A percentile compares a stretch with the other conserved stretches of the same genome.
phyloP scores from a whole-genome alignment of 2,113 vertebrate species.

The Syngnathus scovelli region DNA sequence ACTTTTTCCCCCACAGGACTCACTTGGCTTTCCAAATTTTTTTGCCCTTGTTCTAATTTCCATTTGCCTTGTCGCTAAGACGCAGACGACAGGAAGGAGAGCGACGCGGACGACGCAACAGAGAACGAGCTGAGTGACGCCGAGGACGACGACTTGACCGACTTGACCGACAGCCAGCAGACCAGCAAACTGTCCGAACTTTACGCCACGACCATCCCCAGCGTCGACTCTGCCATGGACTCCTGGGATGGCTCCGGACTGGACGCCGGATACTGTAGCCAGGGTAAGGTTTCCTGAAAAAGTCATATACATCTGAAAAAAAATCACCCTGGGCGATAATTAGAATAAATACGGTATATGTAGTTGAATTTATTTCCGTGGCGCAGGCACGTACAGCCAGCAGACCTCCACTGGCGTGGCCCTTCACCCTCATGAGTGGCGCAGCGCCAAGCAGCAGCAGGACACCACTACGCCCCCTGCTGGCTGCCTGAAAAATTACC shows the following conservation, averaged over 20 bases:
- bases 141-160: conserved; percentile 79
- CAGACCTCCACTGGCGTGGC: conserved; percentile 73
- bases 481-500: conserved; percentile 81
- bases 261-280: conserved; percentile 85
- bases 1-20: no score
- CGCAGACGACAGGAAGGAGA: conserved; percentile 71
- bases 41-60: neutral
- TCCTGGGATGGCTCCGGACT: conserved; percentile 90
- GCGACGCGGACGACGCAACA: conserved; percentile 51
- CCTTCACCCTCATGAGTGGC: conserved; percentile 11
- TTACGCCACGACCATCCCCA: conserved; percentile 83
- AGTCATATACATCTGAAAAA: no score
- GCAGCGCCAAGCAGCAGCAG: conserved; percentile 60
- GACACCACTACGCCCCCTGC: conserved; percentile 73
- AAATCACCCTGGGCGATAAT: no score
- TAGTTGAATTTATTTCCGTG: neutral
- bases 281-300: conserved; percentile 54
- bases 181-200: conserved; percentile 80
- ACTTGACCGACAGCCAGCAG: conserved; percentile 79
- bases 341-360: no score
- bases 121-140: conserved; percentile 80
- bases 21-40: no score
- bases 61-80: conserved; percentile 49
- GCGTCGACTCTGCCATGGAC: conserved; percentile 91
- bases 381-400: conserved; percentile 75